Conservation (phyloP, 1,140 invertebrate genomes). For the Panulirus ornatus region DNA sequence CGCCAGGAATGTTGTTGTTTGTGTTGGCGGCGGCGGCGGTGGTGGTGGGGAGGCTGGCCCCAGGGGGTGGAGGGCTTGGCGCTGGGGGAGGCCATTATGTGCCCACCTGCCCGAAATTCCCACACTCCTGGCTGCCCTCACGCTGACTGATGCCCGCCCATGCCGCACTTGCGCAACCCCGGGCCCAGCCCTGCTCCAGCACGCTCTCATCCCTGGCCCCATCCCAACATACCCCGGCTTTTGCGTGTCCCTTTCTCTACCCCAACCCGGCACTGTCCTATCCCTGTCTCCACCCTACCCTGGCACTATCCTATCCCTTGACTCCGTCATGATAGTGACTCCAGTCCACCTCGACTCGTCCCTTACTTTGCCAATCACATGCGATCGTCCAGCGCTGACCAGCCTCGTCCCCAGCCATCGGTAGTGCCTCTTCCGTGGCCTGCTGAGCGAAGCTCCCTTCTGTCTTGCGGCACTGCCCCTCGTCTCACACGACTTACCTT, state of each 20-base stretch:
- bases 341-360: no score
- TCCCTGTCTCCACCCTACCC: background rate
- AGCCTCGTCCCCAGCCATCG: no score
- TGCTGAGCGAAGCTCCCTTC: no score
- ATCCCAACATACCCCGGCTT: background rate
- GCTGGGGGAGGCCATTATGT: slow-evolving; percentile 19
- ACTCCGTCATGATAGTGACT: background rate
- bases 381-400: no score
- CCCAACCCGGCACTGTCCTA: background rate
- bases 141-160: no score
- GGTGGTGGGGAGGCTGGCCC: no score
- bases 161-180: slow-evolving; percentile 3
- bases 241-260: background rate
- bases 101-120: slow-evolving; percentile 26
- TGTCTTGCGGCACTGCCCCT: no score
- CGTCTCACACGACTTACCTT: no score
- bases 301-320: background rate
- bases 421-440: no score
- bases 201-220: background rate
- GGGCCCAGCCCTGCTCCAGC: background rate
- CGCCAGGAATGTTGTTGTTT: background rate
- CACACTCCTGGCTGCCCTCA: background rate
- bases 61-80: no score
- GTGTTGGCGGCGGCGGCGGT: background rate
- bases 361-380: no score